Percentiles rank a stretch among this genome's conserved stretches.
These are phyloP conservation scores for Pygocentrus nattereri DNA, from an alignment of 2,797 vertebrate species.

Conservation along the genomic window DNA sequence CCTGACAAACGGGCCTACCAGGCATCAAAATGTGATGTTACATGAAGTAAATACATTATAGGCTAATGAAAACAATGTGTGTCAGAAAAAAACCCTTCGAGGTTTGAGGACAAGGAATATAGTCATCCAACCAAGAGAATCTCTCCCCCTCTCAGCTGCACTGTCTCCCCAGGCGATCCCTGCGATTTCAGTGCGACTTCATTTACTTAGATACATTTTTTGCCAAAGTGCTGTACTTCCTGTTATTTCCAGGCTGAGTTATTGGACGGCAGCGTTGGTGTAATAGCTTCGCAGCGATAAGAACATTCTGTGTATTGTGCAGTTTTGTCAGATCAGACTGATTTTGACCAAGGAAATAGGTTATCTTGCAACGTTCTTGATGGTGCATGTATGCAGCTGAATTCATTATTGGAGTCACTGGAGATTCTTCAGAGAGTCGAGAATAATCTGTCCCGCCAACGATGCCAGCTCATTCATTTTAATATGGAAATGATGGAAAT, in stretches of 20 bases:
- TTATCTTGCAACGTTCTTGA: background rate
- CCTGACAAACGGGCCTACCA: too few relatives aligned
- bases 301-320: background rate
- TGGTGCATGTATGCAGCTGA: background rate
- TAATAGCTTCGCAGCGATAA: constrained; percentile 25
- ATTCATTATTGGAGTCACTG: constrained; percentile 34
- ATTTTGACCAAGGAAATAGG: constrained; percentile 29
- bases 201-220: constrained; percentile 26
- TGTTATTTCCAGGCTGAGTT: constrained; percentile 41
- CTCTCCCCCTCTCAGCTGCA: background rate
- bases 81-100: too few relatives aligned
- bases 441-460: constrained; percentile 29
- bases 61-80: too few relatives aligned
- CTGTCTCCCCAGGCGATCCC: background rate
- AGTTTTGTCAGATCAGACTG: constrained; percentile 8
- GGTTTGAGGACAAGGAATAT: too few relatives aligned
- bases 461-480: constrained; percentile 30
- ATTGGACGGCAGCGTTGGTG: constrained; percentile 1
- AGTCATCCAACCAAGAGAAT: background rate
- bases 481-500: constrained; percentile 35
- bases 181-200: constrained; percentile 21
- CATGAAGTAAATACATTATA: too few relatives aligned
- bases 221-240: constrained; percentile 2
- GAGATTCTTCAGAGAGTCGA: constrained; percentile 28
- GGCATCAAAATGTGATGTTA: too few relatives aligned